Evolutionary conservation across 2,888 invertebrate species (phyloP), one percentile per base, ranked within the genome.

Genomic region (Coenonympha glycerion): DNA sequence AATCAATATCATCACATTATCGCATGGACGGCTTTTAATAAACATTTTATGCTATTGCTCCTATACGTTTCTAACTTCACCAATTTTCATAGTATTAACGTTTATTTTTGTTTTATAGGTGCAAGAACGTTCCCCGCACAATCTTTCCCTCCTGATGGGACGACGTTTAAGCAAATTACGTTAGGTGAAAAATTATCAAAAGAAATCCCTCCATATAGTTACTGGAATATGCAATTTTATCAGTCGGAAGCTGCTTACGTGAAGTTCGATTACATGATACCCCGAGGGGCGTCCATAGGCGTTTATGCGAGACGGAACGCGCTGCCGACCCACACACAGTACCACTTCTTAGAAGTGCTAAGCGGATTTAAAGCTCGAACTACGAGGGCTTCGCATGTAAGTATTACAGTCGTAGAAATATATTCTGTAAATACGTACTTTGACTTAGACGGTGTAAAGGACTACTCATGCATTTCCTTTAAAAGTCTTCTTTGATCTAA

Each of bases 171-270:
- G 66, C 95, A 96, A 89, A 94, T 97, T 69, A 91, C 92, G 62
- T 88, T 97, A 71, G 96, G 96, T 61, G 93, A 95, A 82, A 92
- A 94, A 74, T 89, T 96, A 68, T 93, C 94, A 68, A 93, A 95
- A 84, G 93, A 94, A 87, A 95, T 98, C 73, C 93, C 94, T 70
- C 93, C 97, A 58, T 96, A 97, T 86, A 94, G 96, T 75, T 97
- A 97, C 82, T 97, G 97, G 97, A 96, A 97, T 83, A 95, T 97
- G 92, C 96, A 97, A 84, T 97, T 98, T 84, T 96, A 95, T 85
- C 97, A 97, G 82, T 94, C 95, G 55, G 95, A 96, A 83, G 93
- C 97, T 47, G 94, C 95, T 39, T 97, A 96, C 83, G 94, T 98
- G 46, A 94, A 95, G 75, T 97, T 98, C 77, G 97, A 98, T 83